phyloP scores from a whole-genome alignment of 1,140 invertebrate species.

The Ceratina australensis region DNA sequence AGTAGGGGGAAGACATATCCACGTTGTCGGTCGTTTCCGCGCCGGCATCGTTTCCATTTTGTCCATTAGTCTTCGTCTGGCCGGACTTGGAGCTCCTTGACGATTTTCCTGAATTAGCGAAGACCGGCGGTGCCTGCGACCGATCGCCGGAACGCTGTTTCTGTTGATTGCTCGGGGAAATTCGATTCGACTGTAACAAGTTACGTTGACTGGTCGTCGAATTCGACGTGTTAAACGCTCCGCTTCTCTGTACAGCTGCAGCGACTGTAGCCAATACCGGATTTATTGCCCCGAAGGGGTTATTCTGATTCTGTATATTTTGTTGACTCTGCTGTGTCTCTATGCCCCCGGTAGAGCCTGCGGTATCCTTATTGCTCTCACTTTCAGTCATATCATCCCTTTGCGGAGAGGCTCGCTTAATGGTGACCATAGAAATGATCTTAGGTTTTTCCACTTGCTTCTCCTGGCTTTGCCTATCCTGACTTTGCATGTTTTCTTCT shows the following conservation, averaged over 20 bases:
- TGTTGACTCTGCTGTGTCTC: constrained; percentile 67
- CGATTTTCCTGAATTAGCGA: constrained; percentile 66
- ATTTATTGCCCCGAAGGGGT: constrained; percentile 73
- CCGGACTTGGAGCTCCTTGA: constrained; percentile 57
- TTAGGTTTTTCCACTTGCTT: constrained; percentile 75
- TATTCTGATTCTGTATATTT: constrained; percentile 57
- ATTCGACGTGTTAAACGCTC: constrained; percentile 69
- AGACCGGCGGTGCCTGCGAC: constrained; percentile 72
- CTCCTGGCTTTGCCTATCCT: constrained; percentile 53
- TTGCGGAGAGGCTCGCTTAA: constrained; percentile 72
- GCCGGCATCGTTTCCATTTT: constrained; percentile 76
- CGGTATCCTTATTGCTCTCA: constrained; percentile 63
- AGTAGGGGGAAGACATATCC: constrained; percentile 91
- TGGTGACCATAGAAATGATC: constrained; percentile 78
- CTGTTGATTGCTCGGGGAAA: constrained; percentile 75
- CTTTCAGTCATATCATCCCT: constrained; percentile 59
- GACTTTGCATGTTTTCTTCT: constrained; percentile 58
- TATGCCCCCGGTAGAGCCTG: constrained; percentile 61
- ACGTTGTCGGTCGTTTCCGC: constrained; percentile 72
- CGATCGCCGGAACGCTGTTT: constrained; percentile 71
- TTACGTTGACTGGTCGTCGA: constrained; percentile 69
- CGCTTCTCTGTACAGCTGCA: constrained; percentile 76
- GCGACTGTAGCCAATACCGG: constrained; percentile 77
- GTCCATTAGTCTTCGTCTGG: constrained; percentile 64
- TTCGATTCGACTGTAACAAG: constrained; percentile 72